phyloP scores from a whole-genome alignment of 2,113 vertebrate genomes.

The Scophthalmus maximus region DNA sequence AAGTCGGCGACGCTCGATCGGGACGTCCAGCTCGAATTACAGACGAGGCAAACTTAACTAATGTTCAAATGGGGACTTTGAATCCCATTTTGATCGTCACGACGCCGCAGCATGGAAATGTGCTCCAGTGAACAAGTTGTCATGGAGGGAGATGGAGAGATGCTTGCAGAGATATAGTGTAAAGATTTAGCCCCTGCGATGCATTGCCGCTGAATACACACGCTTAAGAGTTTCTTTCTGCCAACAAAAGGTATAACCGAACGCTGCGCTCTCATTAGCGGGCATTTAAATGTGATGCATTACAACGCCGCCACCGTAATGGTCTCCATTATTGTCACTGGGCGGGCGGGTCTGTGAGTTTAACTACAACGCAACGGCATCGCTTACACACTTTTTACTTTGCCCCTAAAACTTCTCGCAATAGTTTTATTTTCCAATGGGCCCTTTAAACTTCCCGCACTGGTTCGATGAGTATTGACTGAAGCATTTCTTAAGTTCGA shows the following conservation, averaged over 20 bases:
- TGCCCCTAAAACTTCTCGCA: slow-evolving; percentile 4
- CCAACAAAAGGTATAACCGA: slow-evolving; percentile 32
- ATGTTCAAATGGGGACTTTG: slow-evolving; percentile 50
- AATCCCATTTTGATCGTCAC: slow-evolving; percentile 73
- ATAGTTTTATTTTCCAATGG: slow-evolving; percentile 26
- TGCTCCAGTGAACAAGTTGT: slow-evolving; percentile 47
- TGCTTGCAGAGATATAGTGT: slow-evolving; percentile 36
- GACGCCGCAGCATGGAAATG: slow-evolving; percentile 51
- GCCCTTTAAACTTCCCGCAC: slow-evolving; percentile 2
- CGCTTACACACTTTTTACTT: slow-evolving; percentile 22
- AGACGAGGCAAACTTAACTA: slow-evolving; percentile 46
- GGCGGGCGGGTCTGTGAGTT: slow-evolving; percentile 30
- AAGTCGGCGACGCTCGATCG: neutral
- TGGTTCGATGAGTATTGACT: too few species aligned
- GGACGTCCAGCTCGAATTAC: slow-evolving; percentile 46
- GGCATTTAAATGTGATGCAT: slow-evolving; percentile 22
- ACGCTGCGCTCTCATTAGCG: slow-evolving; percentile 37
- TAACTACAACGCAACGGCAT: slow-evolving; percentile 10
- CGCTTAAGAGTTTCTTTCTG: slow-evolving; percentile 37
- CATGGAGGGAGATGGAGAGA: slow-evolving; percentile 52
- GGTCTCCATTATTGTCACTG: slow-evolving; percentile 29
- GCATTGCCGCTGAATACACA: too few species aligned
- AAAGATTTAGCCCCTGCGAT: too few species aligned
- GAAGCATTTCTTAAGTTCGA: too few species aligned
- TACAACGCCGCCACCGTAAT: slow-evolving; percentile 32